Conservation (phyloP, 2,113 vertebrate species). For the Tauraco erythrolophus region DNA sequence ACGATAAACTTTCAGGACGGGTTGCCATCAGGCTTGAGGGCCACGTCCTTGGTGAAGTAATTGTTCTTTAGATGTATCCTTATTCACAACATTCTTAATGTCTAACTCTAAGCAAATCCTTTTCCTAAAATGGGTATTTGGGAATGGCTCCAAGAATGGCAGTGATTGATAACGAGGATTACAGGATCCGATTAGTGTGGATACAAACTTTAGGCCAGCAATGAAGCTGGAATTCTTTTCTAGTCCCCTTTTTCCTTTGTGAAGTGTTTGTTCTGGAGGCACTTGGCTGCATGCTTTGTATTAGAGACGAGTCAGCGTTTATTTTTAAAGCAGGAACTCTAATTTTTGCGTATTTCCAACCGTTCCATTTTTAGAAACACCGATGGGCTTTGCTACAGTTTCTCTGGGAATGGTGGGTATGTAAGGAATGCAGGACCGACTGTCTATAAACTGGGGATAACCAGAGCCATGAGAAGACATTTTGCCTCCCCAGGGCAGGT, state of each 20-base stretch:
- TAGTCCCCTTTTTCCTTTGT: constrained; percentile 29
- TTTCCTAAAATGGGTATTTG: constrained; percentile 42
- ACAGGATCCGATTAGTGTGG: constrained; percentile 9
- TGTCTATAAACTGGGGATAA: neutral
- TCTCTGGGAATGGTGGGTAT: constrained; percentile 53
- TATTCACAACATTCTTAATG: constrained; percentile 15
- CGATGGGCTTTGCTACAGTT: constrained; percentile 1
- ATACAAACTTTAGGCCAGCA: constrained; percentile 13
- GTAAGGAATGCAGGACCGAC: neutral
- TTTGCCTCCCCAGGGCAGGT: neutral
- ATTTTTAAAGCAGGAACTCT: constrained; percentile 58
- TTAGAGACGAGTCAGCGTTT: constrained; percentile 13
- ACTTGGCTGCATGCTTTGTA: constrained; percentile 19
- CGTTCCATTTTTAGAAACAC: constrained; percentile 43
- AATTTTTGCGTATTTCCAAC: constrained; percentile 27
- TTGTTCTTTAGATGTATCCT: neutral
- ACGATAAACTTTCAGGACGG: neutral
- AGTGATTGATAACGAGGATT: constrained; percentile 49
- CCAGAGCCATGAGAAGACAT: neutral
- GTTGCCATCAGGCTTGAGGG: neutral
- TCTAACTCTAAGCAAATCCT: constrained; percentile 25
- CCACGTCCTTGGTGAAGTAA: neutral
- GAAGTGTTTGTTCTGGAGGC: constrained; percentile 51
- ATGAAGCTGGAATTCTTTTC: constrained; percentile 37
- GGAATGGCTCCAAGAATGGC: constrained; percentile 52